A percentile compares a stretch with the other conserved stretches of the same genome.
Conservation (phyloP, 2,797 vertebrate species). For the Mus caroli region DNA sequence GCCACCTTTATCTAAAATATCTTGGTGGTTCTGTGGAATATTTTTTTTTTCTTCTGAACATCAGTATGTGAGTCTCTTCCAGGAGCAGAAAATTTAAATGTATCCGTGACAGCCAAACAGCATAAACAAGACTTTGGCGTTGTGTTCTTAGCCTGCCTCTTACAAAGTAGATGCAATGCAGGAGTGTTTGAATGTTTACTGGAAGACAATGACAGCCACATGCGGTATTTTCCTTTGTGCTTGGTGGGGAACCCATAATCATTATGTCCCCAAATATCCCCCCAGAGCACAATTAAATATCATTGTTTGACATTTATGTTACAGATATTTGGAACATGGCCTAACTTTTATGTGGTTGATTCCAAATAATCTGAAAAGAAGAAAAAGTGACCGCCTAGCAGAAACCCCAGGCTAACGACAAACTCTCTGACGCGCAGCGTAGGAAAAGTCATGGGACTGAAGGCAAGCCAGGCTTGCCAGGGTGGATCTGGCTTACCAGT, state of each 20-base stretch:
- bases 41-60: slow-evolving; percentile 1
- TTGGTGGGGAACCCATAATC: slow-evolving; percentile 14
- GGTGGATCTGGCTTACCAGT: background rate
- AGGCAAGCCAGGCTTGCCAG: background rate
- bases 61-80: background rate
- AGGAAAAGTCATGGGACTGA: background rate
- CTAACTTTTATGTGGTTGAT: background rate
- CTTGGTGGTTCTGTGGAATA: slow-evolving; percentile 28
- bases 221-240: background rate
- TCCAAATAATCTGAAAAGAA: background rate
- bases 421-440: background rate
- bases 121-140: background rate
- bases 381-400: background rate
- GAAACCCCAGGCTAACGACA: background rate
- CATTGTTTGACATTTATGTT: background rate
- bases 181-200: background rate
- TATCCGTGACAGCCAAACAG: background rate
- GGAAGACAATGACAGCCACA: background rate
- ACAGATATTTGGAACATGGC: slow-evolving; percentile 9
- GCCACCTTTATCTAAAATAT: background rate
- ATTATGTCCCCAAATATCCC: background rate
- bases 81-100: background rate
- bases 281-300: background rate
- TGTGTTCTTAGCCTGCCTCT: slow-evolving; percentile 45
- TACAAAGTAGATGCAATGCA: slow-evolving; percentile 41